phyloP scores from a whole-genome alignment of 2,888 invertebrate species.

The Endotricha flammealis region DNA sequence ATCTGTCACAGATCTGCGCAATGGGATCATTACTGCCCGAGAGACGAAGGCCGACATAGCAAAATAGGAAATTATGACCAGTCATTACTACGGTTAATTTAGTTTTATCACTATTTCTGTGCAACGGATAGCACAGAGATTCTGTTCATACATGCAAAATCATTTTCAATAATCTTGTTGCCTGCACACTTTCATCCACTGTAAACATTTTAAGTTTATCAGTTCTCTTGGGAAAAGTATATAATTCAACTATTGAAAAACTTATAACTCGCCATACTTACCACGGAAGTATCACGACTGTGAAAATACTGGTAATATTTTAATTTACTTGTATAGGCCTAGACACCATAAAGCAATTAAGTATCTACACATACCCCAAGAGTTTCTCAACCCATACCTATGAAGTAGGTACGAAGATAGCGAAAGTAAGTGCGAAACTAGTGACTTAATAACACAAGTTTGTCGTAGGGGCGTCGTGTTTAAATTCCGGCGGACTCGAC shows the following conservation, averaged over 20 bases:
- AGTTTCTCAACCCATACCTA: not conserved
- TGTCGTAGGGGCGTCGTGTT: constrained; percentile 42
- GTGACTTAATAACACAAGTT: constrained; percentile 66
- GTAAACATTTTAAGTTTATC: too few relatives aligned
- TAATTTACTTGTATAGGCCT: constrained; percentile 1
- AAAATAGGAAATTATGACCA: constrained; percentile 7
- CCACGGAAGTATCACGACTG: too few relatives aligned
- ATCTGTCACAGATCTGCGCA: constrained; percentile 10
- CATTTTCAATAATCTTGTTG: too few relatives aligned
- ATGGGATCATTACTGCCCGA: constrained; percentile 5
- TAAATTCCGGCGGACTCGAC: constrained; percentile 46
- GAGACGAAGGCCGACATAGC: constrained; percentile 1
- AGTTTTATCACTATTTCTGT: too few relatives aligned
- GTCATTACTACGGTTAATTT: too few relatives aligned
- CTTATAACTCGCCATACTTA: too few relatives aligned
- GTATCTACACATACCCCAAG: constrained; percentile 1
- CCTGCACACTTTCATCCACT: too few relatives aligned
- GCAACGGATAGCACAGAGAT: too few relatives aligned
- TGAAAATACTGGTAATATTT: too few relatives aligned
- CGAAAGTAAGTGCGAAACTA: constrained; percentile 48
- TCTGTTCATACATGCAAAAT: too few relatives aligned
- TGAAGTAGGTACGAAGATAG: constrained; percentile 21
- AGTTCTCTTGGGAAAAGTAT: too few relatives aligned
- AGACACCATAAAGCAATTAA: constrained; percentile 2
- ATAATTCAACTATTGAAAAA: too few relatives aligned